Conservation (phyloP, 1,140 invertebrate species). For the Macrocentrus cingulum region DNA sequence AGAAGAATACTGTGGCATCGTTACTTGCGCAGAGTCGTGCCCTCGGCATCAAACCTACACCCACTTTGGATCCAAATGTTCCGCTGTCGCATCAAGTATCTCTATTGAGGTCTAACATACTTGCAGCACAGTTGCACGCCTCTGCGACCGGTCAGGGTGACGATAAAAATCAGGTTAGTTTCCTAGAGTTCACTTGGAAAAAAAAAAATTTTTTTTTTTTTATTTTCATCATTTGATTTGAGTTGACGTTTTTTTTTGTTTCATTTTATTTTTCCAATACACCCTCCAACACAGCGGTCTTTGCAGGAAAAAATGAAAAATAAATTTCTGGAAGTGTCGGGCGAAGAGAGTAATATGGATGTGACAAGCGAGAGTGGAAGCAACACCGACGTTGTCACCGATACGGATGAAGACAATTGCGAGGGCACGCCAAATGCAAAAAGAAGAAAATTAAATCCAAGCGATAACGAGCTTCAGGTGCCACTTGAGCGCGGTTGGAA, state of each 20-base stretch:
- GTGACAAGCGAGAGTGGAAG: conserved; percentile 57
- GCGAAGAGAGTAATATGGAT: conserved; percentile 60
- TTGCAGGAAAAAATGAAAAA: conserved; percentile 66
- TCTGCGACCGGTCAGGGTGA: conserved; percentile 55
- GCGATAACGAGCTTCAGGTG: conserved; percentile 68
- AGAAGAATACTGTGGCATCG: conserved; percentile 89
- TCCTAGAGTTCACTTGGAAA: conserved; percentile 11
- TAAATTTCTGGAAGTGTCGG: conserved; percentile 61
- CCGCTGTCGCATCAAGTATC: conserved; percentile 65
- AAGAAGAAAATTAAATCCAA: conserved; percentile 53
- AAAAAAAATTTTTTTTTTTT: conserved; percentile 7
- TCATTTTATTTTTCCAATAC: conserved; percentile 40
- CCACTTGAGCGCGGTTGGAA: conserved; percentile 85
- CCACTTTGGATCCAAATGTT: conserved; percentile 60
- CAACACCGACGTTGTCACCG: conserved; percentile 59
- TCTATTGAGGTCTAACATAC: conserved; percentile 63
- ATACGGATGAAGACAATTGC: conserved; percentile 60
- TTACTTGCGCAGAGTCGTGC: conserved; percentile 80
- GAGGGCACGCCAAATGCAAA: conserved; percentile 53
- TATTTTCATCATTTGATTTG: conserved; percentile 21
- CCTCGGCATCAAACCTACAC: conserved; percentile 69
- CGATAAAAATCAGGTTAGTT: conserved; percentile 57
- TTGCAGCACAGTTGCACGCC: conserved; percentile 62
- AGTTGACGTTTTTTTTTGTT: conserved; percentile 36
- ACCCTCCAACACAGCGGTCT: conserved; percentile 49